Base-by-base conservation (phyloP, 2,113 vertebrate genomes). In the Cynoglossus semilaevis region DNA sequence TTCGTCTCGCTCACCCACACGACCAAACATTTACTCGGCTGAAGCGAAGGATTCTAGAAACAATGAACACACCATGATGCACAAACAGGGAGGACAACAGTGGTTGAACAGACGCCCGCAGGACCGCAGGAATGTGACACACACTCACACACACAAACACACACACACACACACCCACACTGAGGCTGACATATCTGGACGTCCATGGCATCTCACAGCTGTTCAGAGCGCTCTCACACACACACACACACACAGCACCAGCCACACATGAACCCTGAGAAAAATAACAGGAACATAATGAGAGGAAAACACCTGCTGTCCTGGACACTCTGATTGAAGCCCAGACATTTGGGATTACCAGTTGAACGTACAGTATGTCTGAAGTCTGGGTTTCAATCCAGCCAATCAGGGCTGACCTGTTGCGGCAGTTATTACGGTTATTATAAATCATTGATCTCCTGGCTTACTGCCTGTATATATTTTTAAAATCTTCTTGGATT, bases 81-180 rank as follows among this genome's bases (percentile, higher is more conserved):
- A 60, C 18, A 54, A 13, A 60, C 22, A 54, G 14, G 40, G 64
- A 77, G 55, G 51, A 59, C 51, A 70, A 54, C 29, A 72, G 64
- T 35, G 52, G 51, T 51, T 58, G 17, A 41, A 38, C 46, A 61
- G 52, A 72, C 53, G 56, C 55, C 72, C 45, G 38, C 45, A 61
- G 63, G 72, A 74, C 72, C 75, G 45, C 67, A 83, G 80, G 84
- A 83, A 86, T 84, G 77, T 62, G 51, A 58, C 35, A 63, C 50
- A 63, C 51, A 50, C 58, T 60, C 58, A 57, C 46, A 51, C 49
- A 59, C 55, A 64, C 61, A 51, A 58, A 67, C 51, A 62, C 37
- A 51, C 50, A 54, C 50, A 58, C 45, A 53, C 42, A 47, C 46
- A 67, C 63, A 34, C 37, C 42, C 40, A 47, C 2, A 44, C 47